Base-by-base conservation (phyloP, 1,140 invertebrate species). In the Drosophila orena region DNA sequence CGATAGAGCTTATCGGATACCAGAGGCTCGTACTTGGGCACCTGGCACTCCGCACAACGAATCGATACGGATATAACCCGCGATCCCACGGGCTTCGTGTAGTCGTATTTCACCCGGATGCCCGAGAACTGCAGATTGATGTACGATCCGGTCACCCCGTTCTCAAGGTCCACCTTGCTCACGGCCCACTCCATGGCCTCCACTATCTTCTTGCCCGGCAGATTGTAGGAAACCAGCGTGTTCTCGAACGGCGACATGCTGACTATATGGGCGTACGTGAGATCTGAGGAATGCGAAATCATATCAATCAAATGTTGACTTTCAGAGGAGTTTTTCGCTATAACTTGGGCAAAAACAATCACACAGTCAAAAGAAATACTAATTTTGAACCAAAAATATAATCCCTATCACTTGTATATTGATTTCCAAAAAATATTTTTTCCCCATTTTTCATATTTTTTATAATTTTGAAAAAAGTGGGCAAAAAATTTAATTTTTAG, bases 181-280 rank as follows among this genome's bases (percentile, higher is more conserved):
- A 93, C 94, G 0, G 94, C 93, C 76, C 94, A 94, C 81, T 96
- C 95, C 17, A 96, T 92, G 30, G 94, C 94, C 62, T 94, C 91
- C 58, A 93, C 76, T 4, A 97, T 79, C 58, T 95, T 93, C 35
- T 93, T 81, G 1, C 96, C 96, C 4, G 92, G 93, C 35, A 97
- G 72, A 62, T 95, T 94, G 40, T 95, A 93, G 1, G 95, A 92
- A 62, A 96, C 95, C 34, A 96, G 93, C 11, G 93, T 94, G 85
- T 96, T 96, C 75, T 95, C 94, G 68, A 97, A 97, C 1, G 96
- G 96, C 17, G 94, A 92, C 12, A 94, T 93, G 61, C 94, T 94
- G 2, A 96, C 80, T 1, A 97, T 78, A 59, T 95, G 95, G 42
- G 94, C 95, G 27, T 94, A 95, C 10, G 95, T 96, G 8, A 97